Evolutionary conservation across 2,113 vertebrate species (phyloP).

Genomic region (Meleagris gallopavo): DNA sequence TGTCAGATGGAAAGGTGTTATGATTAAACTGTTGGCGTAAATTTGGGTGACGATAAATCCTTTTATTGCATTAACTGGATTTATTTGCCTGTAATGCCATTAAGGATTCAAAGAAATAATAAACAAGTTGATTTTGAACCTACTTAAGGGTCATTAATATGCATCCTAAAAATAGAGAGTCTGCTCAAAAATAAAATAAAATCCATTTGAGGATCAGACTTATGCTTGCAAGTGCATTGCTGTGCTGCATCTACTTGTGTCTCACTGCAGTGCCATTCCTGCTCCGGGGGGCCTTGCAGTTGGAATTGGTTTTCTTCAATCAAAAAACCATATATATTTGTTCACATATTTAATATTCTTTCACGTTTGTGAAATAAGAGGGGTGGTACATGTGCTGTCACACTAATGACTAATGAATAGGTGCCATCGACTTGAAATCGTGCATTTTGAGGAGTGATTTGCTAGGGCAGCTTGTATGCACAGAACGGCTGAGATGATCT

Average conservation of each 20-base stretch:
- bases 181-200: conserved; percentile 26
- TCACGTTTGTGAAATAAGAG: neutral
- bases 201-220: neutral
- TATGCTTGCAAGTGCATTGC: too few relatives aligned
- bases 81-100: conserved; percentile 74
- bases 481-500: neutral
- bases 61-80: conserved; percentile 78
- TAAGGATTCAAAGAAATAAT: conserved; percentile 76
- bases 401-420: neutral
- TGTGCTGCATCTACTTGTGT: neutral
- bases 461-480: neutral
- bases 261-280: neutral
- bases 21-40: conserved; percentile 80
- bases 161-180: conserved; percentile 61
- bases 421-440: neutral
- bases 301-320: neutral
- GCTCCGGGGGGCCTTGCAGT: rapidly evolving
- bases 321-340: neutral
- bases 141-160: conserved; percentile 78
- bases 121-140: conserved; percentile 77
- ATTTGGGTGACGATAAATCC: conserved; percentile 82
- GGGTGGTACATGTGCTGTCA: neutral
- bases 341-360: neutral
- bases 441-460: neutral
- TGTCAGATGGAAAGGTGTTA: conserved; percentile 79